Evolutionary conservation across 2,113 vertebrate species (phyloP).

Genomic region (Corythoichthys haematopterus): DNA sequence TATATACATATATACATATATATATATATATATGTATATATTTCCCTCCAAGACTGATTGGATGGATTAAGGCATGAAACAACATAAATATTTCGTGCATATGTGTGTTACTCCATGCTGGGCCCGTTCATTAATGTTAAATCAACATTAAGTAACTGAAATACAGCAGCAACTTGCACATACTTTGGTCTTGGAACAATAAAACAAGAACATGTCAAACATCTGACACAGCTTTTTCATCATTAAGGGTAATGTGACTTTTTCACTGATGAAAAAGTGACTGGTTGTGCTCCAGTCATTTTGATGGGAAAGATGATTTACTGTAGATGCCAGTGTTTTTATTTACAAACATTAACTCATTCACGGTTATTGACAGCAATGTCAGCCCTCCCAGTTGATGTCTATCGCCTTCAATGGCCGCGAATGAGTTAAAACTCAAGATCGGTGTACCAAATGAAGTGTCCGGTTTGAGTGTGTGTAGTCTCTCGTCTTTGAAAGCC

Average conservation of each 20-base stretch:
- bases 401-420: too few relatives aligned
- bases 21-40: too few relatives aligned
- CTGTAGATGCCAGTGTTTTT: background rate
- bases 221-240: too few relatives aligned
- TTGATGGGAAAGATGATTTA: background rate
- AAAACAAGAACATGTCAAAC: background rate
- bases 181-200: background rate
- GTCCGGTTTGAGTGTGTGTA: background rate
- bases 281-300: background rate
- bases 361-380: too few relatives aligned
- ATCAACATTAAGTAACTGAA: background rate
- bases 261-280: too few relatives aligned
- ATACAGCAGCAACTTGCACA: background rate
- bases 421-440: background rate
- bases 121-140: background rate
- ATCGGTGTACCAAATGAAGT: constrained; percentile 1
- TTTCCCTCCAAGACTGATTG: constrained; percentile 6
- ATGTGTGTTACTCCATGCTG: background rate
- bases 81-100: background rate
- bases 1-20: too few relatives aligned
- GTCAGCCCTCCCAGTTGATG: too few relatives aligned
- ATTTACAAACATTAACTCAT: background rate
- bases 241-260: too few relatives aligned
- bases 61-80: constrained; percentile 17
- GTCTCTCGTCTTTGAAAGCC: background rate